Evolutionary conservation across 2,888 invertebrate genomes (phyloP), one percentile per base, ranked within the genome.

Genomic region (Malacosoma neustria): DNA sequence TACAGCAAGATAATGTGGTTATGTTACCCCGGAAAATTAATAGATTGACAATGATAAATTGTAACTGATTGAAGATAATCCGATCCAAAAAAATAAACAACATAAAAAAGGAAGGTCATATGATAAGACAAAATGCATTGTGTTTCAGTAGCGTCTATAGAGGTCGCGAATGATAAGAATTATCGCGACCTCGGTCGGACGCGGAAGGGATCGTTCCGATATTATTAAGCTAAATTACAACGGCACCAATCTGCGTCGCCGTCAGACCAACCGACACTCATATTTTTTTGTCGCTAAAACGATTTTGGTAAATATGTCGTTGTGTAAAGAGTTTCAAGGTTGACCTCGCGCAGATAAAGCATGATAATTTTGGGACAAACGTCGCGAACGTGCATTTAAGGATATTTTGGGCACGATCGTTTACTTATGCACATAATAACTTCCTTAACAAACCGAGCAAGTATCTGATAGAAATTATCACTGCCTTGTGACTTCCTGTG

Each of bases 271-370:
- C 40, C 40, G 41, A 46, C 43, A 43, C 43, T 49, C 57, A 56
- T 47, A 57, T 43, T 54, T 54, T 72, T 73, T 80, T 60, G 69
- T 64, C 57, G 49, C 60, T 49, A 72, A 53, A 65, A 61, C 53
- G 48, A 53, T 60, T 62, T 50, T 46, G 46, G 71, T 75, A 77
- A 80, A 77, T 68, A 81, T 70, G 68, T 61, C 74, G 61, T 48
- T 61, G 59, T 55, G 64, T 61, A 71, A 66, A 69, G 66, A 71
- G 64, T 72, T 68, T 65, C 81, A 84, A 85, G 84, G 85, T 62
- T 80, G 72, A 68, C 80, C 76, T 80, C 71, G 70, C 71, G 70
- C 51, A 75, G 84, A 84, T 84, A 84, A 80, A 62, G 47, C 49
- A 54, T 53, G 79, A 82, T 80, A 77, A 80, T 79, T 82, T 75